Percentiles rank a stretch among this genome's conserved stretches.
Conservation (phyloP, 2,113 vertebrate genomes). For the Oceanodroma tethys region DNA sequence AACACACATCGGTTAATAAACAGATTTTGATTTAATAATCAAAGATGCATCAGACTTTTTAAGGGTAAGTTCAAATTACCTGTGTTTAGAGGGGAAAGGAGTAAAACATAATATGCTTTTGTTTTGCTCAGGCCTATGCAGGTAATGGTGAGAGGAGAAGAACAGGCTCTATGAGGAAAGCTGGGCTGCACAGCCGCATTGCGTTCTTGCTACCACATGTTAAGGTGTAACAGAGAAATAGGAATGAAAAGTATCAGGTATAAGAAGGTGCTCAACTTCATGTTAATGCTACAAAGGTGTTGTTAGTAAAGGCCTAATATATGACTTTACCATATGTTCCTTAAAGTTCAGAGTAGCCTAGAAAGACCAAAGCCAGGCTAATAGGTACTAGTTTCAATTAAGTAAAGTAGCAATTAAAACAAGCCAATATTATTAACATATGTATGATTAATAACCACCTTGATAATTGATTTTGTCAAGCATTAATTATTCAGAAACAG, state of each 20-base stretch:
- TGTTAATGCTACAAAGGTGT: not conserved
- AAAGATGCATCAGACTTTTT: not conserved
- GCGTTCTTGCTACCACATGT: fast-evolving
- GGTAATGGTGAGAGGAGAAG: not conserved
- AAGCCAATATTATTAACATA: not conserved
- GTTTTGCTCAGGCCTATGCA: not conserved
- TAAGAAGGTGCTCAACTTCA: not conserved
- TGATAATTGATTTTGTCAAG: not conserved
- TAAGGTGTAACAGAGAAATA: not conserved
- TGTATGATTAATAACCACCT: not conserved
- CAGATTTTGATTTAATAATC: not conserved
- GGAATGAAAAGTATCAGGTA: not conserved
- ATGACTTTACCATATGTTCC: not conserved
- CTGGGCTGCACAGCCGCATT: not conserved
- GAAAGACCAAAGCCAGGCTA: not conserved
- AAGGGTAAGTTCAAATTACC: not conserved
- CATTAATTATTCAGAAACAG: not conserved
- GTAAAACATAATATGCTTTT: not conserved
- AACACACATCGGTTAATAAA: not conserved
- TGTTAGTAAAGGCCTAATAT: not conserved
- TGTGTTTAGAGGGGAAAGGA: not conserved
- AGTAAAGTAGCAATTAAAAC: not conserved
- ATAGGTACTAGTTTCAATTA: not conserved
- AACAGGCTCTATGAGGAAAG: not conserved
- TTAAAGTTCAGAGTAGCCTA: not conserved